Conservation (phyloP, 2,888 invertebrate species). For the Machimus rusticus region DNA sequence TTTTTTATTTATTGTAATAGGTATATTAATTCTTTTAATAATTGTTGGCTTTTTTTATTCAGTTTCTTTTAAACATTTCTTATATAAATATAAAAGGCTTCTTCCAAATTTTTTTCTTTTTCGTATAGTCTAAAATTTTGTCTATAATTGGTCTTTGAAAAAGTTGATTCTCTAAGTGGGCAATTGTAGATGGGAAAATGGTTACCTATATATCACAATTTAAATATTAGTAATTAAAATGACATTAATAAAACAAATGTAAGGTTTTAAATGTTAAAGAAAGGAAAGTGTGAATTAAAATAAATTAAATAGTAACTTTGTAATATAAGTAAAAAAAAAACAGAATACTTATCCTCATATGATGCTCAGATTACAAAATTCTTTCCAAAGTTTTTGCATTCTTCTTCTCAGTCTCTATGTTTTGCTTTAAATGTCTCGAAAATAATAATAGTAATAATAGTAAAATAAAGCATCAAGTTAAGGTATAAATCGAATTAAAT, state of each 20-base stretch:
- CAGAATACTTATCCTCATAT: neutral
- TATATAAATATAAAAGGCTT: slow-evolving; percentile 11
- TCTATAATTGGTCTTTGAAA: slow-evolving; percentile 8
- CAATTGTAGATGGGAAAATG: neutral
- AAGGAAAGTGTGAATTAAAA: neutral
- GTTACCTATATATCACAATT: neutral
- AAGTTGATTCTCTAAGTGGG: neutral
- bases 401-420: neutral
- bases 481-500: neutral
- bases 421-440: neutral
- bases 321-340: neutral
- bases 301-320: neutral
- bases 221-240: neutral
- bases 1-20: neutral
- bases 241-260: neutral
- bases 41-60: neutral
- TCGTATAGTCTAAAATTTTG: neutral
- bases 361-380: neutral
- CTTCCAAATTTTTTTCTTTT: neutral
- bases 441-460: neutral
- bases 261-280: neutral
- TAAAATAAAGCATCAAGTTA: neutral
- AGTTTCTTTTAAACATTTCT: neutral
- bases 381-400: neutral
- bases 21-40: neutral